Conservation (phyloP, 2,797 vertebrate genomes). For the Pogonophryne albipinna region DNA sequence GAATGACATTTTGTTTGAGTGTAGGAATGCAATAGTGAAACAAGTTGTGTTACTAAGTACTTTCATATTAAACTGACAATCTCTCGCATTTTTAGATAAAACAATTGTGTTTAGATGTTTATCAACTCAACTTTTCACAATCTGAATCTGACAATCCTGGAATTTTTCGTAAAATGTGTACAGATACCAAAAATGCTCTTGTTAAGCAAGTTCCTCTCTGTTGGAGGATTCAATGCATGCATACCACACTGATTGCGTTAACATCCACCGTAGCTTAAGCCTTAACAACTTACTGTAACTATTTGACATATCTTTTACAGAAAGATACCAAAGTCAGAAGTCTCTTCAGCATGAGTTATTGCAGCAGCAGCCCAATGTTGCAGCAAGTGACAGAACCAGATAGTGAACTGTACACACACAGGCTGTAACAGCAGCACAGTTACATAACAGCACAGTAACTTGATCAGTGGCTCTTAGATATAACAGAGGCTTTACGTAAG, state of each 20-base stretch:
- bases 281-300: neutral
- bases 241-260: neutral
- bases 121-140: too few relatives aligned
- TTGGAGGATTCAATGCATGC: neutral
- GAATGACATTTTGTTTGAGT: neutral
- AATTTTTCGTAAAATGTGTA: neutral
- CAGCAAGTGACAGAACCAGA: constrained; percentile 10
- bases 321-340: neutral
- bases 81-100: neutral
- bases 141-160: neutral
- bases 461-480: constrained; percentile 45
- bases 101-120: too few relatives aligned
- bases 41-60: neutral
- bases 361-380: neutral
- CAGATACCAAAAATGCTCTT: neutral
- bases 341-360: neutral
- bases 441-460: constrained; percentile 57
- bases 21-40: neutral
- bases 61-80: neutral
- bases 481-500: constrained; percentile 59
- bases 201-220: neutral
- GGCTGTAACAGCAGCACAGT: constrained; percentile 23
- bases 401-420: constrained; percentile 5
- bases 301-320: neutral
- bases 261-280: neutral